Evolutionary conservation across 1,140 invertebrate genomes (phyloP).

Genomic region (Goniozus legneri): DNA sequence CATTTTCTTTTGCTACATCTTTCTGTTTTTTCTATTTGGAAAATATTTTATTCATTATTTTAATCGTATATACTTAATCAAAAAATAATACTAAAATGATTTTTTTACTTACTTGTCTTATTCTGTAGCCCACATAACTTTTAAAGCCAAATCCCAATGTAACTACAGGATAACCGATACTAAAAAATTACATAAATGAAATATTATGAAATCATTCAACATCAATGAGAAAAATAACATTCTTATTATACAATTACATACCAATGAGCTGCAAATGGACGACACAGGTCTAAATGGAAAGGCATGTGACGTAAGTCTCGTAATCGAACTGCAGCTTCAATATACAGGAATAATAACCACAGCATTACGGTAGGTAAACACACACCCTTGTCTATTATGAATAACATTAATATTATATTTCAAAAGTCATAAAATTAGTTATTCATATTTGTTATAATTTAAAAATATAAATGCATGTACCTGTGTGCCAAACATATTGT

Average conservation of each 20-base stretch:
- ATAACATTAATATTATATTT: conserved; percentile 8
- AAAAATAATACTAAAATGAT: too few species aligned
- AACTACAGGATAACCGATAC: conserved; percentile 96
- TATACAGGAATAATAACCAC: conserved; percentile 93
- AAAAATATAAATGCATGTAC: conserved; percentile 56
- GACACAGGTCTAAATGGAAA: conserved; percentile 89
- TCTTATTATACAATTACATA: conserved; percentile 48
- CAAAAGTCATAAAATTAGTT: conserved; percentile 5
- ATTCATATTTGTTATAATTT: conserved; percentile 1
- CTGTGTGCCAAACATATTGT: conserved; percentile 98
- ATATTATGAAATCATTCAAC: conserved; percentile 8
- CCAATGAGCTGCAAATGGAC: conserved; percentile 98
- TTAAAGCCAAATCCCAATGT: conserved; percentile 96
- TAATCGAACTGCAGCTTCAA: conserved; percentile 87
- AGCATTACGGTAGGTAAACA: conserved; percentile 92
- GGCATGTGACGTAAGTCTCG: conserved; percentile 84
- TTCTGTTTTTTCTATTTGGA: conserved; percentile 76
- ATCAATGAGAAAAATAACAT: conserved; percentile 9
- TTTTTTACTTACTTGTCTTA: conserved; percentile 65
- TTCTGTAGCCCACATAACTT: conserved; percentile 88
- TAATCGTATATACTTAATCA: too few species aligned
- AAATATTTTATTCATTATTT: conserved; percentile 1
- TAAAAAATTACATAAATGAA: conserved; percentile 54
- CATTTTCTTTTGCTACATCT: conserved; percentile 92
- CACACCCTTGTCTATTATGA: conserved; percentile 78